Percentiles rank a stretch among this genome's conserved stretches.
Evolutionary conservation across 2,797 vertebrate genomes (phyloP).

Genomic region (Rhodeus uyekii): DNA sequence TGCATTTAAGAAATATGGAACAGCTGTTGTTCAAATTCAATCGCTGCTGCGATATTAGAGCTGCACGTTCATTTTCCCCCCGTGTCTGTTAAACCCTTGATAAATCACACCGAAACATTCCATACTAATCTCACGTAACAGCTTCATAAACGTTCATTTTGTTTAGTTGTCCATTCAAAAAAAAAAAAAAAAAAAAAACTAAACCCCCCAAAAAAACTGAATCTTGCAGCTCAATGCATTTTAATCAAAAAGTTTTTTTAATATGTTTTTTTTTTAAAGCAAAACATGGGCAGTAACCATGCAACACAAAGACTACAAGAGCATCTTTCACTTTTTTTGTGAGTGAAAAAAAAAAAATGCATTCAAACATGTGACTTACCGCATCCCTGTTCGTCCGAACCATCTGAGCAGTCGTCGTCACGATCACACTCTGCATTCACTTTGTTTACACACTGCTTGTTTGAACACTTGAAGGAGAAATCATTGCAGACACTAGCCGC

Average conservation of each 20-base stretch:
- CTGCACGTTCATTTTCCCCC: too few species aligned
- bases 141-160: too few species aligned
- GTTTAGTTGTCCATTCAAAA: too few species aligned
- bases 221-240: not conserved
- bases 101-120: too few species aligned
- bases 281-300: not conserved
- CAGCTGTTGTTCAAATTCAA: not conserved
- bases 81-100: too few species aligned
- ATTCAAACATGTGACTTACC: constrained; percentile 61
- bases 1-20: not conserved
- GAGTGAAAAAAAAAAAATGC: not conserved
- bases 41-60: not conserved
- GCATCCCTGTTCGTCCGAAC: constrained; percentile 73
- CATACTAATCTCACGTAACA: too few species aligned
- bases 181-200: too few species aligned
- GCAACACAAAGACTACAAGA: not conserved
- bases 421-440: constrained; percentile 80
- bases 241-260: not conserved
- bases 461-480: constrained; percentile 73
- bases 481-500: constrained; percentile 68
- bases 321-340: not conserved
- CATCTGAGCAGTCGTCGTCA: constrained; percentile 71
- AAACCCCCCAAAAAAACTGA: too few species aligned
- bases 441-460: constrained; percentile 75
- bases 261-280: too few species aligned